Evolutionary conservation across 35 echinoderm and acorn worm species (phyloP), one percentile per base, ranked within the genome.

Genomic region (Ophioderma brevispina): DNA sequence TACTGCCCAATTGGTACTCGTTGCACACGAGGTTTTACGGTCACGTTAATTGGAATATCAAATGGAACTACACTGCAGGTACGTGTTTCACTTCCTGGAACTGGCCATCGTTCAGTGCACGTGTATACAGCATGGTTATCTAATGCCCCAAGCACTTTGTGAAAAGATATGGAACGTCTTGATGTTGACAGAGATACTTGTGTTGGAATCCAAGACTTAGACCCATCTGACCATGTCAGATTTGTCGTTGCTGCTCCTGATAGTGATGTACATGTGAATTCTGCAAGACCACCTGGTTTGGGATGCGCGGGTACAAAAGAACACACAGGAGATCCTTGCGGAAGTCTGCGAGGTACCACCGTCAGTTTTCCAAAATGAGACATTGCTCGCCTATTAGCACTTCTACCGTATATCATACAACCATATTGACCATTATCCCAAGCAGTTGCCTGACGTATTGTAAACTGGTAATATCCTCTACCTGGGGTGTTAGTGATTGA

Each of bases 21-120:
- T 0, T 77, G 38, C 21, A 28, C 59, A 0, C 46, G 17, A 32
- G 90, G 90, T 15, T 37, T 37, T 0, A 91, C 59, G 1, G 82
- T 76, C n/a, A 91, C 82, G 76, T 91, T 91, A n/a, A 91, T 84
- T 21, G 90, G 90, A 46, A 91, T 91, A 78, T 91, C 90, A 39
- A 91, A 91, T 1, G 90, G 90, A 8, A 91, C 82, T 32, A 91
- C 78, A n/a, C 90, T 91, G 39, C 90, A 91, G 19, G 90, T 75
- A 0, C 81, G 64, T 40, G 23, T 75, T 33, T 84, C 50, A 49
- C 82, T 85, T 8, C 82, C 82, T 25, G 19, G 38, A 35, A 84
- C 59, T 36, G 90, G 90, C 30, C 77, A 91, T 38, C 50, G 38
- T 70, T 91, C 90, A 14, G 90, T 86, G 31, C 90, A 91, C 75